Conservation (phyloP, 2,113 vertebrate species). For the Tragelaphus imberbis region DNA sequence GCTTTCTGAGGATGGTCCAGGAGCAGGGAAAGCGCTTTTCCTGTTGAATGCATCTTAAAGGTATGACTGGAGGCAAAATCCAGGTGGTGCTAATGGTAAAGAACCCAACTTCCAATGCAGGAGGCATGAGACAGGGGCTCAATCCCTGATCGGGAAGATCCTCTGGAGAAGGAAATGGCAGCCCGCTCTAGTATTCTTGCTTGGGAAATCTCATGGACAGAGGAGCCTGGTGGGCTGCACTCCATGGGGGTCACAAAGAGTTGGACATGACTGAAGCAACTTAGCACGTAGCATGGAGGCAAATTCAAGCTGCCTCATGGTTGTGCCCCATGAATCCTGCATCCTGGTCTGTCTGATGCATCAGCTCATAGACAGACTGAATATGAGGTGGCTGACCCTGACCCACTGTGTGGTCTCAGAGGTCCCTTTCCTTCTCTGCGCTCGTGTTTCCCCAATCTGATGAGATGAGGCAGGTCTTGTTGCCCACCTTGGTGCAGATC, state of each 20-base stretch:
- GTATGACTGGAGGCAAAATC: background rate
- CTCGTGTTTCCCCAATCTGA: background rate
- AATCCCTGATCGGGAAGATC: background rate
- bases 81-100: background rate
- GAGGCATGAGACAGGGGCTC: background rate
- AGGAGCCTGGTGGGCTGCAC: background rate
- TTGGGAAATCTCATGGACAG: background rate
- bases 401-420: background rate
- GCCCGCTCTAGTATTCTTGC: background rate
- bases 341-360: fast-evolving
- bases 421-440: background rate
- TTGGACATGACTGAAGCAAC: background rate
- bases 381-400: too few species aligned
- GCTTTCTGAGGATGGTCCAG: too few species aligned
- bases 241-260: background rate
- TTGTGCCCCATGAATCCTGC: fast-evolving
- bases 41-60: background rate
- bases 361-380: fast-evolving
- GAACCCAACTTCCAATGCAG: background rate
- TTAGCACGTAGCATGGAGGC: background rate
- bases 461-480: background rate
- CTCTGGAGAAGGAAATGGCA: background rate
- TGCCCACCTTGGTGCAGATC: too few species aligned
- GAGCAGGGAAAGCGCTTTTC: background rate
- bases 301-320: fast-evolving